Percentiles rank a stretch among this genome's conserved stretches.
Conservation (phyloP, 2,113 vertebrate species). For the Podarcis raffonei region DNA sequence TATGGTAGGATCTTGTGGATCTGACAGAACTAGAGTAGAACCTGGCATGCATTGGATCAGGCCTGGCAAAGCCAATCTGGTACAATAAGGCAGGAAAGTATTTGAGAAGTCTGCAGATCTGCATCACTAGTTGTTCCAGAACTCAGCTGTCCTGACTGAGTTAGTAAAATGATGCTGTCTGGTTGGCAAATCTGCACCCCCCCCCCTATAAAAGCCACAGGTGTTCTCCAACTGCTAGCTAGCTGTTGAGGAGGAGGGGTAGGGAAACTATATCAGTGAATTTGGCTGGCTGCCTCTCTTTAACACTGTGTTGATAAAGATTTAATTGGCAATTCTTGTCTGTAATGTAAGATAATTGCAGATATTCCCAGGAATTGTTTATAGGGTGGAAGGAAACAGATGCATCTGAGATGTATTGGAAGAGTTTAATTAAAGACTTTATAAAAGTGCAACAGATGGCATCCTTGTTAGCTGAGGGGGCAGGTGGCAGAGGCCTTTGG, state of each 20-base stretch:
- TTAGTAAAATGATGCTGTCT: not conserved
- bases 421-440: conserved; percentile 56
- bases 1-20: not conserved
- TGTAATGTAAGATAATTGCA: conserved; percentile 65
- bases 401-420: conserved; percentile 49
- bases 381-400: conserved; percentile 45
- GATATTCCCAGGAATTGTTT: conserved; percentile 56
- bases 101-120: not conserved
- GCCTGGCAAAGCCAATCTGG: not conserved
- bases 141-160: not conserved
- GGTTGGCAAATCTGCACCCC: not conserved
- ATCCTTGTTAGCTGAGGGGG: conserved; percentile 25
- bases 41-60: not conserved
- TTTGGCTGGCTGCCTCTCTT: conserved; percentile 60
- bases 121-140: not conserved
- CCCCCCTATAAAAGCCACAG: conserved; percentile 25
- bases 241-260: conserved; percentile 34
- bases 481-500: not conserved
- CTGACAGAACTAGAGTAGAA: not conserved
- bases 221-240: conserved; percentile 30
- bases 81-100: not conserved
- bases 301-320: conserved; percentile 53
- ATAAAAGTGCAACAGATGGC: conserved; percentile 50
- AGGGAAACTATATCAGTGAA: conserved; percentile 25
- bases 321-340: conserved; percentile 69